phyloP scores from a whole-genome alignment of 2,113 vertebrate species.

The Chionomys nivalis region DNA sequence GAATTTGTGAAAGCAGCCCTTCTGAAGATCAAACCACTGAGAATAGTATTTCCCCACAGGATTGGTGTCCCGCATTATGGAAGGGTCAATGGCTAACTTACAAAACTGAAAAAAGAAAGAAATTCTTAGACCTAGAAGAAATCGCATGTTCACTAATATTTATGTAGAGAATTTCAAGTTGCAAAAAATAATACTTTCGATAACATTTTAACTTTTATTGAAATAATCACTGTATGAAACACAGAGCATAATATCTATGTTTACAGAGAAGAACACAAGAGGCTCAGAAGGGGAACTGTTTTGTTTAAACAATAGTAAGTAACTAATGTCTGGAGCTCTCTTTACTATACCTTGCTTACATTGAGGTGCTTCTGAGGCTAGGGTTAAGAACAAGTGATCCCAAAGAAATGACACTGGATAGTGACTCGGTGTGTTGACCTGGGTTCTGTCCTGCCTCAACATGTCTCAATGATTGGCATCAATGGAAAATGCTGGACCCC shows the following conservation, averaged over 20 bases:
- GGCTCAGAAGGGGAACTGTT: not conserved
- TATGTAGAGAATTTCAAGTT: not conserved
- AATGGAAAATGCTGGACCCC: not conserved
- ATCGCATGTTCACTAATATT: not conserved
- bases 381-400: not conserved
- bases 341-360: not conserved
- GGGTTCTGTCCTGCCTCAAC: not conserved
- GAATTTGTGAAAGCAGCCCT: constrained; percentile 33
- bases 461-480: not conserved
- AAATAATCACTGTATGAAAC: constrained; percentile 10
- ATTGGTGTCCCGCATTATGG: not conserved
- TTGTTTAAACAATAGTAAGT: not conserved
- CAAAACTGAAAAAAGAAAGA: not conserved
- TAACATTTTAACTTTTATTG: constrained; percentile 4
- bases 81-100: constrained; percentile 39
- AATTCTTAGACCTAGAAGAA: not conserved
- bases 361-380: not conserved
- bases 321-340: not conserved
- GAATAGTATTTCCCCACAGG: constrained; percentile 14
- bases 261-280: constrained; percentile 16
- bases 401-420: not conserved
- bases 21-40: constrained; percentile 56
- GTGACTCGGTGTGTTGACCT: not conserved
- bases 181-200: not conserved
- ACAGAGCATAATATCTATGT: not conserved